Evolutionary conservation across 2,113 vertebrate species (phyloP), one percentile per base, ranked within the genome.

Genomic region (Crotalus horridus): DNA sequence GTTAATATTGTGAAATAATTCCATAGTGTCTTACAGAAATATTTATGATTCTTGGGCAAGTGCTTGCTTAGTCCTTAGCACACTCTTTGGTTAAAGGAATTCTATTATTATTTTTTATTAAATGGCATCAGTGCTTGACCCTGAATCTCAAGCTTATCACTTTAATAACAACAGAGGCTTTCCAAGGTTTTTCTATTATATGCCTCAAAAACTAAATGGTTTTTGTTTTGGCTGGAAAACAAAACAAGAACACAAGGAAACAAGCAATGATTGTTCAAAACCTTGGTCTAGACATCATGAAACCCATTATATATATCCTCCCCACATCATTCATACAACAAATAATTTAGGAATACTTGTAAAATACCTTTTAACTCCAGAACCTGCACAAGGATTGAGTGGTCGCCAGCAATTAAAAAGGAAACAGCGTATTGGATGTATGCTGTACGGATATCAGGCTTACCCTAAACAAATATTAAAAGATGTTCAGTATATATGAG

Each of bases 371-470:
- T 99, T 86, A 98, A 93, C 61, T 99, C 99, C 95, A 99, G 97
- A 93, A 99, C 96, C 23, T 99, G 98, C 90, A 95, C 96, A 26
- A 99, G 94, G 20, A 98, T 96, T 48, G 96, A 94, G 91, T 96
- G 97, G 90, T 99, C 98, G 23, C 99, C 99, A 23, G 98, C 97
- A 56, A 99, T 98, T 91, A 99, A 94, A 92, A 99, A 99, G 58
- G 99, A 99, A 51, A 99, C 95, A 7, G 98, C 98, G 94, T 99
- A 99, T 96, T 98, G 98, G 95, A 99, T 97, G 29, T 98, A 99
- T 74, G 98, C 98, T 98, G 98, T 98, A 54, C 98, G 98, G n/a
- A 99, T 97, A 43, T 99, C 99, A 10, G 96, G 93, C 93, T 94
- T 97, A 1, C 98, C 99, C 99, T 99, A 93, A 87, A 90, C 90